A percentile compares a stretch with the other conserved stretches of the same genome.
These are phyloP conservation scores for Thaumetopoea pityocampa DNA, from an alignment of 1,140 invertebrate species.

Conservation along the genomic window DNA sequence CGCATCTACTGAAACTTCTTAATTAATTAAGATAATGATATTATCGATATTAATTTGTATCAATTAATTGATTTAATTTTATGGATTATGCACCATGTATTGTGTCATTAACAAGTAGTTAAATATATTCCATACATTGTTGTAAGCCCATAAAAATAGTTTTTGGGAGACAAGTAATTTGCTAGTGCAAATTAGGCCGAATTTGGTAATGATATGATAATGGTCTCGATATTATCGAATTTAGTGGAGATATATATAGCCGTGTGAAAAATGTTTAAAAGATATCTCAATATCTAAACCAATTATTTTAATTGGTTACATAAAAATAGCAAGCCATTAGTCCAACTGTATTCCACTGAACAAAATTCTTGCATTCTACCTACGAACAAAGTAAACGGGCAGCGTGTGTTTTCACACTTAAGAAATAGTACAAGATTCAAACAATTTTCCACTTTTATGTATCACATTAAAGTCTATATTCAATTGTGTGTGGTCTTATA, in stretches of 20 bases:
- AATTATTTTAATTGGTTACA: constrained; percentile 67
- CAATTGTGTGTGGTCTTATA: constrained; percentile 12
- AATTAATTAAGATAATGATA: constrained; percentile 61
- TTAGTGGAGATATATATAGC: no score
- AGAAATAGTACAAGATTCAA: constrained; percentile 17
- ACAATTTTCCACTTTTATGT: constrained; percentile 15
- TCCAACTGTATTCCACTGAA: constrained; percentile 59
- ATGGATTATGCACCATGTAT: constrained; percentile 1
- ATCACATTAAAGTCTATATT: constrained; percentile 29
- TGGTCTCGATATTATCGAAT: no score
- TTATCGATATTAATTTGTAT: constrained; percentile 5
- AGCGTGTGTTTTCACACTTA: constrained; percentile 57
- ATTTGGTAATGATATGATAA: no score
- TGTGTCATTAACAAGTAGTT: no score
- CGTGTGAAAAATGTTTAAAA: no score
- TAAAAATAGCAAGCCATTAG: constrained; percentile 59
- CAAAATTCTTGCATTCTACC: constrained; percentile 65
- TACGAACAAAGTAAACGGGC: constrained; percentile 28
- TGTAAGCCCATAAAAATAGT: no score
- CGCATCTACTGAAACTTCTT: constrained; percentile 68
- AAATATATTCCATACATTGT: no score
- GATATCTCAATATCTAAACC: constrained; percentile 6
- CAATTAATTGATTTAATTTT: constrained; percentile 8
- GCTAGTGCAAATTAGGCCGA: no score
- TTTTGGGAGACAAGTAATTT: no score